A percentile compares a stretch with the other conserved stretches of the same genome.
Conservation (phyloP, 2,888 invertebrate species). For the Nebria brevicollis region DNA sequence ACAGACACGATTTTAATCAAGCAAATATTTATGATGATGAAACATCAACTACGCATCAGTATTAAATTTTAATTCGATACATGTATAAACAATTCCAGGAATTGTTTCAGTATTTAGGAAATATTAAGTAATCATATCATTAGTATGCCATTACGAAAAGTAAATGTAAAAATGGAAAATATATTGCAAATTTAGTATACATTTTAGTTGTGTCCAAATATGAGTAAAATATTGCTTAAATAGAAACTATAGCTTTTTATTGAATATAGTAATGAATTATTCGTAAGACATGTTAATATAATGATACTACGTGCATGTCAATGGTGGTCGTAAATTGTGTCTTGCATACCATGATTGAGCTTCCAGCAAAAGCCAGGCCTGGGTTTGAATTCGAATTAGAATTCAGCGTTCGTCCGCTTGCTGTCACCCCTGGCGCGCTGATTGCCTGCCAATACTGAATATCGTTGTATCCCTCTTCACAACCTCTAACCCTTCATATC, state of each 20-base stretch:
- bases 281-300: neutral
- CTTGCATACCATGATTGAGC: neutral
- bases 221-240: neutral
- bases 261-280: neutral
- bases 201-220: neutral
- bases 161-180: neutral
- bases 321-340: neutral
- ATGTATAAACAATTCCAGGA: too few species aligned
- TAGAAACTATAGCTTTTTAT: neutral
- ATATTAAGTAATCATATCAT: too few species aligned
- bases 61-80: neutral
- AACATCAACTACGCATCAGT: neutral
- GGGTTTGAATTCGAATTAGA: conserved; percentile 55
- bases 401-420: conserved; percentile 61
- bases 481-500: conserved; percentile 21
- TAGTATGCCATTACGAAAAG: too few species aligned
- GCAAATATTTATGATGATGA: neutral
- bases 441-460: conserved; percentile 62
- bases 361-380: neutral
- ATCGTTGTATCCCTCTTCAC: conserved; percentile 28
- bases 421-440: conserved; percentile 61
- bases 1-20: neutral
- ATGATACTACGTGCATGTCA: neutral
- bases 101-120: too few species aligned
- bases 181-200: neutral